Conservation (phyloP, 2,797 vertebrate genomes). For the Notoglanidium macrostoma region DNA sequence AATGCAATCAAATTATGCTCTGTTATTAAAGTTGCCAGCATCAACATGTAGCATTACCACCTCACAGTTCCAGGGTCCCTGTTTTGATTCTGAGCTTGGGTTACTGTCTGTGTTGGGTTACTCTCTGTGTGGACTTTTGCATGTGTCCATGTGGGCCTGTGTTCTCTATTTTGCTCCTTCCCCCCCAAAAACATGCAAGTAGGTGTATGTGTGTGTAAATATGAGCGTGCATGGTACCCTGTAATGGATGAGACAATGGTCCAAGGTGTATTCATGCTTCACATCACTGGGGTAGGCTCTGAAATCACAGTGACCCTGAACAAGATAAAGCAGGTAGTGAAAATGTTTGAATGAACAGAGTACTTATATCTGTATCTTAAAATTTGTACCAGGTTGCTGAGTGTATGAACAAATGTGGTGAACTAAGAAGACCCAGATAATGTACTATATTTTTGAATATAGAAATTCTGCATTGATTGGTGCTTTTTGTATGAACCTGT, state of each 20-base stretch:
- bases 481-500: background rate
- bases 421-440: background rate
- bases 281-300: background rate
- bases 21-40: background rate
- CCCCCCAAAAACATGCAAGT: background rate
- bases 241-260: background rate
- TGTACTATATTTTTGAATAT: background rate
- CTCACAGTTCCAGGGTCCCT: background rate
- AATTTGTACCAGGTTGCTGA: background rate
- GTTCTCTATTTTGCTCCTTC: background rate
- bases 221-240: background rate
- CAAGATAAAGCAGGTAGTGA: background rate
- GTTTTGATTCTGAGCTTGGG: background rate
- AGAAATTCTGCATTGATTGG: background rate
- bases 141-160: background rate
- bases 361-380: background rate
- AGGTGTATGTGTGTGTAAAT: background rate
- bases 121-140: background rate
- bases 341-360: background rate
- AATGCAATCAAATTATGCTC: background rate
- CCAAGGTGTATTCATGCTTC: background rate
- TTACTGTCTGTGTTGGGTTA: background rate
- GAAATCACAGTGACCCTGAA: background rate
- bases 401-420: background rate
- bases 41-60: background rate